A percentile compares a stretch with the other conserved stretches of the same genome.
Evolutionary conservation across 2,797 vertebrate genomes (phyloP).

Genomic region (Galago senegalensis): DNA sequence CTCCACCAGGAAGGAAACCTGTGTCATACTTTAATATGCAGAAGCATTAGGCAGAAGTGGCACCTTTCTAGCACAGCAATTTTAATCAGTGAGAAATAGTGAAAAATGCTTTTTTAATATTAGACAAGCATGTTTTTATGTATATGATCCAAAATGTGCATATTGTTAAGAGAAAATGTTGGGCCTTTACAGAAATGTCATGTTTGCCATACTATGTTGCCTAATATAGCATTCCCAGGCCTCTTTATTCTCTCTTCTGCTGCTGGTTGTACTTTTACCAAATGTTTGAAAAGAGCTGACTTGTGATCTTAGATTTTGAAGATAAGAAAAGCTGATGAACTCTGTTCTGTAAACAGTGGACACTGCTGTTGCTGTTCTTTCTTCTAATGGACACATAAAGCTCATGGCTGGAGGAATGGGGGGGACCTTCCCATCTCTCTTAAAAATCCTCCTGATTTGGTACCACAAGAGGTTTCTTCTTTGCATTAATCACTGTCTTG

Average conservation of each 20-base stretch:
- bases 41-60: background rate
- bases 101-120: background rate
- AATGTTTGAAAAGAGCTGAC: constrained; percentile 47
- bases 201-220: background rate
- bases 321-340: constrained; percentile 47
- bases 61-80: background rate
- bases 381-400: background rate
- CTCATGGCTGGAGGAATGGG: background rate
- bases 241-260: background rate
- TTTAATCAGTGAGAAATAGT: background rate
- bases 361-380: background rate
- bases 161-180: constrained; percentile 13
- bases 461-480: background rate
- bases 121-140: background rate
- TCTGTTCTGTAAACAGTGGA: background rate
- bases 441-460: background rate
- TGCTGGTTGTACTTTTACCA: background rate
- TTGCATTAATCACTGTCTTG: background rate
- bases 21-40: background rate
- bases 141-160: background rate
- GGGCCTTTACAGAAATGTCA: background rate
- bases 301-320: constrained; percentile 26
- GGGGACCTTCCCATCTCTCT: background rate
- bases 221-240: background rate
- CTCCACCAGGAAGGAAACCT: background rate